Evolutionary conservation across 2,888 invertebrate genomes (phyloP).

Genomic region (Himalopsyche japonica): DNA sequence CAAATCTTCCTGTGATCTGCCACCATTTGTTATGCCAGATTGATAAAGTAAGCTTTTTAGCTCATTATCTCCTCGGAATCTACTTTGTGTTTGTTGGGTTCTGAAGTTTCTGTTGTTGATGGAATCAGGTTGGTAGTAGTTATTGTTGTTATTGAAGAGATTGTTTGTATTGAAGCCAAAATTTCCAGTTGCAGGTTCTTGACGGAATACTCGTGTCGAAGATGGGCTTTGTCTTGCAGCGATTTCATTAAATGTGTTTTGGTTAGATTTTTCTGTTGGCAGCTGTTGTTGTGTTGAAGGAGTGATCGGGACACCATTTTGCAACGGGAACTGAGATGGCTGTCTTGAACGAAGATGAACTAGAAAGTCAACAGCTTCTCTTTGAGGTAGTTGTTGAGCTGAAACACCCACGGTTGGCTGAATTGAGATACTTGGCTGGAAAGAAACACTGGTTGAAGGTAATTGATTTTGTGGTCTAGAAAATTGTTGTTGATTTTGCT

Average conservation of each 20-base stretch:
- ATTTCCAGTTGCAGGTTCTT: slow-evolving; percentile 65
- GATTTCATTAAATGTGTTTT: slow-evolving; percentile 45
- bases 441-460: slow-evolving; percentile 48
- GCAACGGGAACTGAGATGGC: slow-evolving; percentile 52
- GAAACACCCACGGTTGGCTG: slow-evolving; percentile 48
- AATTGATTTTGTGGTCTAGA: slow-evolving; percentile 41
- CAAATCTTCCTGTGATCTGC: slow-evolving; percentile 70
- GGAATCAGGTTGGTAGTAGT: slow-evolving; percentile 42
- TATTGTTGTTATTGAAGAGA: slow-evolving; percentile 49
- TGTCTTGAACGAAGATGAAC: slow-evolving; percentile 55
- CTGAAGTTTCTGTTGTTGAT: slow-evolving; percentile 20
- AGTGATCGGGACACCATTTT: slow-evolving; percentile 43
- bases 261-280: slow-evolving; percentile 43
- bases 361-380: slow-evolving; percentile 61
- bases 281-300: slow-evolving; percentile 46
- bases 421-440: slow-evolving; percentile 57
- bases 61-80: slow-evolving; percentile 53
- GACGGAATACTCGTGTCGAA: slow-evolving; percentile 55
- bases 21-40: slow-evolving; percentile 64
- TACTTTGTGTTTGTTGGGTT: slow-evolving; percentile 30
- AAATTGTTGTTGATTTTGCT: slow-evolving; percentile 24
- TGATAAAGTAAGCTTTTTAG: slow-evolving; percentile 68
- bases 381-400: slow-evolving; percentile 61
- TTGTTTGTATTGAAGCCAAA: slow-evolving; percentile 62
- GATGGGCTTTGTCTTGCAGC: slow-evolving; percentile 44